Conservation (phyloP, 2,113 vertebrate genomes). For the Clinocottus analis region DNA sequence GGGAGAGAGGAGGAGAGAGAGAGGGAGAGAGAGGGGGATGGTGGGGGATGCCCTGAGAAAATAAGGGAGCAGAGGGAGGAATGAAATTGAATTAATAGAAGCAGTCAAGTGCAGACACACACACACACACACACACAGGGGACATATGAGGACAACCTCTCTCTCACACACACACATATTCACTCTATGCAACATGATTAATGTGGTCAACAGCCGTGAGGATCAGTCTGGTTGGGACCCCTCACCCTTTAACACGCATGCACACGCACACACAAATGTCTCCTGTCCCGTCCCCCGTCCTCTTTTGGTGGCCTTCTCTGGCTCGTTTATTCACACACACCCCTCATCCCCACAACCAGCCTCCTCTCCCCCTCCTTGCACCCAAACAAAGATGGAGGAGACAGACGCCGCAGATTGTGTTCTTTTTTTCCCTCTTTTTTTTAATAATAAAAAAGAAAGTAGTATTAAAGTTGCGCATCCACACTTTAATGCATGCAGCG, state of each 20-base stretch:
- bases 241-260: conserved; percentile 50
- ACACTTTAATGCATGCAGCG: neutral
- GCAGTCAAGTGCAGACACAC: conserved; percentile 76
- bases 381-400: conserved; percentile 69
- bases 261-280: conserved; percentile 8
- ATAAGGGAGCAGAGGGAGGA: conserved; percentile 64
- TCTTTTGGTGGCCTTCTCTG: conserved; percentile 21
- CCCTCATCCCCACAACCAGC: conserved; percentile 22
- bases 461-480: neutral
- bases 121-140: conserved; percentile 43
- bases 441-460: neutral
- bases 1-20: conserved; percentile 42
- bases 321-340: conserved; percentile 37
- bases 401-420: neutral
- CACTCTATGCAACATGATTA: conserved; percentile 76
- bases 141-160: conserved; percentile 39
- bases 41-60: conserved; percentile 64
- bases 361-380: conserved; percentile 34
- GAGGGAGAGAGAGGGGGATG: conserved; percentile 52
- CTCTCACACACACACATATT: conserved; percentile 17
- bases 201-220: conserved; percentile 77
- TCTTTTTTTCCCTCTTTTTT: neutral
- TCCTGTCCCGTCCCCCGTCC: neutral
- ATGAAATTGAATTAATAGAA: conserved; percentile 77
- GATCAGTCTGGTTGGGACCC: conserved; percentile 70